phyloP scores from a whole-genome alignment of 2,113 vertebrate species.

The Cygnus atratus region DNA sequence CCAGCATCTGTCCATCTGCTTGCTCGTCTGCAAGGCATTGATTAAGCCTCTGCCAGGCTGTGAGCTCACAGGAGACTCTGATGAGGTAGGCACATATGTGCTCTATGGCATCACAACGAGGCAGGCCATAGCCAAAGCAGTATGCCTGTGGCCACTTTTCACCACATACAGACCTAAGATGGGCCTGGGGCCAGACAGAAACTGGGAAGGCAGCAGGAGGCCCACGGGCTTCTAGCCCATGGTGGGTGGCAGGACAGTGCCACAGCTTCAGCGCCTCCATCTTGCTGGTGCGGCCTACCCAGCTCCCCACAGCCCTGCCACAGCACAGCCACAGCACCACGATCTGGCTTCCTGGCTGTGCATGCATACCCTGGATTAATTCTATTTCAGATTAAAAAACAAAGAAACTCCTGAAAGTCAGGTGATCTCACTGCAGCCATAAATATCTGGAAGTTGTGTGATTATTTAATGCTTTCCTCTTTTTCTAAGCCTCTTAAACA shows the following conservation, averaged over 20 bases:
- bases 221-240: not conserved
- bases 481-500: conserved; percentile 36
- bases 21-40: no score
- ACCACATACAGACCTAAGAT: not conserved
- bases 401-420: not conserved
- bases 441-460: conserved; percentile 26
- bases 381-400: not conserved
- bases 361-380: not conserved
- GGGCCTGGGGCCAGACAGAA: not conserved
- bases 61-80: fast-evolving
- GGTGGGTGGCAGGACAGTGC: no score
- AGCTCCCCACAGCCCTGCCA: not conserved
- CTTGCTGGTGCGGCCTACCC: fast-evolving
- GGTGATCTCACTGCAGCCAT: not conserved
- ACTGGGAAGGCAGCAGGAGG: not conserved
- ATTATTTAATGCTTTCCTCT: conserved; percentile 40
- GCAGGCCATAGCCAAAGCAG: no score
- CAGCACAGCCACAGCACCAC: not conserved
- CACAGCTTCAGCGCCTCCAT: not conserved
- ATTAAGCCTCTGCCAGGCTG: not conserved
- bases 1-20: not conserved
- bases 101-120: not conserved
- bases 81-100: fast-evolving
- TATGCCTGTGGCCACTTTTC: not conserved
- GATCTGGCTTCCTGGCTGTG: not conserved